phyloP scores from a whole-genome alignment of 2,888 invertebrate species.

The Andrena marginata region DNA sequence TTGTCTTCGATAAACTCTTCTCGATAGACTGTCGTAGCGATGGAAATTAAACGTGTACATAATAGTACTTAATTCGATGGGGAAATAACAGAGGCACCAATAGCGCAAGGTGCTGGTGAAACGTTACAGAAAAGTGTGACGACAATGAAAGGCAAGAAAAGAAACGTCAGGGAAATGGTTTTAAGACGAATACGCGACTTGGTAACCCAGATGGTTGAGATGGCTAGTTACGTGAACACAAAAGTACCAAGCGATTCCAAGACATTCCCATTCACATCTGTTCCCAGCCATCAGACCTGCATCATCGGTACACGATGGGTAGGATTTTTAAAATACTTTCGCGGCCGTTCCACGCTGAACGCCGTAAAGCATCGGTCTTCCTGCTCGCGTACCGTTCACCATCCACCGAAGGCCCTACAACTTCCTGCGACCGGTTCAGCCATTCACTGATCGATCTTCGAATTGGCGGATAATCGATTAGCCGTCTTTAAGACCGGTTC shows the following conservation, averaged over 20 bases:
- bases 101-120: too few species aligned
- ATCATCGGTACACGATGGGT: neutral
- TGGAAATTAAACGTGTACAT: too few species aligned
- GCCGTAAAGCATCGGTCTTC: neutral
- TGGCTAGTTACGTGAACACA: too few species aligned
- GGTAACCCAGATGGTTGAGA: too few species aligned
- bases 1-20: too few species aligned
- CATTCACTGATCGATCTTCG: conserved; percentile 26
- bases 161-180: too few species aligned
- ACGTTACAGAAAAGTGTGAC: too few species aligned
- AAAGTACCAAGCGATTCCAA: neutral
- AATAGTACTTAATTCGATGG: too few species aligned
- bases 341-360: neutral
- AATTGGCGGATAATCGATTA: conserved; percentile 46
- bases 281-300: neutral
- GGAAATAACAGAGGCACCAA: too few species aligned
- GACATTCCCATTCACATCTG: conserved; percentile 1
- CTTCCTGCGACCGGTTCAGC: neutral
- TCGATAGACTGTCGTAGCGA: too few species aligned
- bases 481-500: neutral
- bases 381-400: neutral
- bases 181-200: too few species aligned
- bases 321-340: neutral
- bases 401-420: neutral
- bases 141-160: too few species aligned